Evolutionary conservation across 2,113 vertebrate species (phyloP).

Genomic region (Microcebus tavaratra): DNA sequence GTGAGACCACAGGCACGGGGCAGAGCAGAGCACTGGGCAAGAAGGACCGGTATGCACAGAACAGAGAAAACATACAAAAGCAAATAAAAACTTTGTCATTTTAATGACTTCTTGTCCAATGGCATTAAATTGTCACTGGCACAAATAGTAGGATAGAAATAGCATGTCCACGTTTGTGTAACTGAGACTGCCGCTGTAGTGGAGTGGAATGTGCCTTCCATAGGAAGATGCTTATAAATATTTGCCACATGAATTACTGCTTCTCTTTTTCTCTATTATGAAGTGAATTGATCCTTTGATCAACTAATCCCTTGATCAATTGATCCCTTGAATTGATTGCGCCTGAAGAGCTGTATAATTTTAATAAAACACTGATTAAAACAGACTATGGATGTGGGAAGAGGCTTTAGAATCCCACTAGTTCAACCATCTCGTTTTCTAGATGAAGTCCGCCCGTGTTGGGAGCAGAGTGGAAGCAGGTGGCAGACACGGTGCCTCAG

Average conservation of each 20-base stretch:
- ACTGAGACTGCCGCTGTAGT: background rate
- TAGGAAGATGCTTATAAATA: background rate
- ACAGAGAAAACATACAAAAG: background rate
- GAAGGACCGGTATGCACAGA: background rate
- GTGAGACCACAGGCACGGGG: background rate
- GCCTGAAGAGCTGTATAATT: background rate
- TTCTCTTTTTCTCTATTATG: background rate
- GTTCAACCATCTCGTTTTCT: background rate
- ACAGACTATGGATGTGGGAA: background rate
- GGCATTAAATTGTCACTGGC: background rate
- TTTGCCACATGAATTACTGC: background rate
- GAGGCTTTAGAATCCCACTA: background rate
- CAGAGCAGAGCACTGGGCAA: background rate
- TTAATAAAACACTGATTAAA: background rate
- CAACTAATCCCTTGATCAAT: too few species aligned
- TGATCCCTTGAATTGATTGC: too few species aligned
- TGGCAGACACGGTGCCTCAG: accelerated
- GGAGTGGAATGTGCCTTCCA: accelerated
- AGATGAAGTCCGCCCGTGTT: background rate
- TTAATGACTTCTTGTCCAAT: background rate
- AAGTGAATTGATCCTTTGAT: background rate
- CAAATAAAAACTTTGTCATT: background rate
- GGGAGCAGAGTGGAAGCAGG: background rate
- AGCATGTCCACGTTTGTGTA: background rate
- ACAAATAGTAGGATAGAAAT: background rate